Evolutionary conservation across 2,888 invertebrate genomes (phyloP), one percentile per base, ranked within the genome.

Genomic region (Cyclophora punctaria): DNA sequence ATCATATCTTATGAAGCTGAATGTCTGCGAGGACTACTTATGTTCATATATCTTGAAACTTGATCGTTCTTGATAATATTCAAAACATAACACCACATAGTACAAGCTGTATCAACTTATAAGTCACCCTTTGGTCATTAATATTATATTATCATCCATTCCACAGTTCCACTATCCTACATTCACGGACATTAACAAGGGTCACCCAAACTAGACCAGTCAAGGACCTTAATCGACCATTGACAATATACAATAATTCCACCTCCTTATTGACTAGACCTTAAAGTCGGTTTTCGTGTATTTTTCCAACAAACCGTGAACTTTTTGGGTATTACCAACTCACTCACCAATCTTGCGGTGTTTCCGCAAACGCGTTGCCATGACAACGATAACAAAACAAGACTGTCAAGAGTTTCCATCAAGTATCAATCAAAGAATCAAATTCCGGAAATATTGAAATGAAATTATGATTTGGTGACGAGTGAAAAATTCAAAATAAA

Each of bases 401-500:
- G 67, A 58, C 60, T 80, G 81, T 78, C 86, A 83, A 71, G 72
- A 70, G 70, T 75, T 75, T 76, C 70, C 64, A 67, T 65, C 69
- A 67, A 64, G 58, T 72, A 66, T 60, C 60, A 64, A 67, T 65
- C 57, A 56, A 44, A 48, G 44, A 46, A 20, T 45, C 49, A 64
- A 65, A 60, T 66, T 37, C 5, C 37, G 37, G 66, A 68, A 67
- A 76, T 64, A 67, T 79, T 71, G 64, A 61, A 62, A 58, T 62
- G 52, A 80, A 83, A 83, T 76, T 78, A 84, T 84, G 83, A 70
- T 73, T 70, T 69, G 66, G 71, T 78, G 72, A 77, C 57, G 66
- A 71, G 70, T 67, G 65, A 63, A 56, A 45, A 46, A 35, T 44
- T 48, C 35, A 47, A 47, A 44, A 35, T 20, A 45, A 44, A 7